A percentile compares a stretch with the other conserved stretches of the same genome.
Evolutionary conservation across 2,888 invertebrate species (phyloP).

Genomic region (Acleris holmiana): DNA sequence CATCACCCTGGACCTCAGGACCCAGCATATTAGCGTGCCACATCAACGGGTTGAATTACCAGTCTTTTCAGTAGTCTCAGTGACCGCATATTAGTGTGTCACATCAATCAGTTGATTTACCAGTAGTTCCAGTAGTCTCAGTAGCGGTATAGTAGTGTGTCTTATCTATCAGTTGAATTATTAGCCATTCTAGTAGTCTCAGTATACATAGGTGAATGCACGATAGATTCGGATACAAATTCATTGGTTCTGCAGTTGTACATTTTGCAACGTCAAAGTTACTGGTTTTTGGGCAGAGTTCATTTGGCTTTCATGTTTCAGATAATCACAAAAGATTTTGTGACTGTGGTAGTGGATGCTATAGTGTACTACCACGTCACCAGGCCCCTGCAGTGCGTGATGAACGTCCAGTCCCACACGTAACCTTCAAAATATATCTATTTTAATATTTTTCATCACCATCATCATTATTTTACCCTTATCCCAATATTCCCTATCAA

Average conservation of each 20-base stretch:
- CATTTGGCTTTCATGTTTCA: constrained; percentile 85
- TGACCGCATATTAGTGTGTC: constrained; percentile 92
- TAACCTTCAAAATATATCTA: constrained; percentile 43
- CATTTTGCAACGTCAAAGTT: no score
- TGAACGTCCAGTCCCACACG: constrained; percentile 64
- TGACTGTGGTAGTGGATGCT: constrained; percentile 96
- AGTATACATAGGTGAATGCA: no score
- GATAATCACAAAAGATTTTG: constrained; percentile 90
- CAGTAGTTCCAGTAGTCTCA: no score
- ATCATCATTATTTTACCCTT: background rate
- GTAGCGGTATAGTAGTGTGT: constrained; percentile 93
- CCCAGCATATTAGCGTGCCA: constrained; percentile 95
- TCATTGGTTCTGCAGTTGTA: no score
- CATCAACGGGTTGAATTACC: constrained; percentile 90
- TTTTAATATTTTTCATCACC: background rate
- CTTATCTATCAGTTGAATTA: constrained; percentile 92
- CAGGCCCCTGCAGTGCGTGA: constrained; percentile 87
- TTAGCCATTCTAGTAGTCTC: no score
- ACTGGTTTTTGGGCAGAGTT: no score
- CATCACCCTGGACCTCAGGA: constrained; percentile 93
- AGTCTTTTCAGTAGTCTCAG: no score
- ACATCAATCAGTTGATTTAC: constrained; percentile 90
- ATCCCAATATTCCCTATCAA: no score
- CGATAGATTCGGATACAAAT: no score
- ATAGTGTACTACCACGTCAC: constrained; percentile 90